Percentiles rank a stretch among this genome's conserved stretches.
These are phyloP conservation scores for Schrankia costaestrigalis DNA, from an alignment of 2,888 invertebrate genomes.

Conservation along the genomic window DNA sequence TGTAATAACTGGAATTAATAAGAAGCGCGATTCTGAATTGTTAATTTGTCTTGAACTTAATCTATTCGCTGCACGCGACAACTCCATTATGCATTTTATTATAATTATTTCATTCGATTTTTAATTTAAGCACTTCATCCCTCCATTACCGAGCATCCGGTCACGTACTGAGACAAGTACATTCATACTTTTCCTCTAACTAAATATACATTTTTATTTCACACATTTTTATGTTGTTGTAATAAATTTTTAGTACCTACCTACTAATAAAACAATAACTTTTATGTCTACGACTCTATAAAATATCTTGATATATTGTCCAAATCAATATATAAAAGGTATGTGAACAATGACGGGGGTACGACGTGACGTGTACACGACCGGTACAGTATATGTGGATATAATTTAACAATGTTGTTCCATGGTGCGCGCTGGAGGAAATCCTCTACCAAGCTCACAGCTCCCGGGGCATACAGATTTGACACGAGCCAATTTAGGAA, in stretches of 20 bases:
- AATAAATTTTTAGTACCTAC: too few species aligned
- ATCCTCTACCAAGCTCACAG: constrained; percentile 22
- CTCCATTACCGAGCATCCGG: too few species aligned
- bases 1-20: constrained; percentile 14
- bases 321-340: too few species aligned
- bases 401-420: constrained; percentile 15
- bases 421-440: constrained; percentile 14
- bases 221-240: too few species aligned
- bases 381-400: constrained; percentile 4
- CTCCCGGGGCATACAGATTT: constrained; percentile 10
- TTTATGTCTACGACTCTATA: too few species aligned
- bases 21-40: constrained; percentile 21
- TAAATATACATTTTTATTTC: too few species aligned
- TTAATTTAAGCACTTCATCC: constrained; percentile 5
- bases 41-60: constrained; percentile 25
- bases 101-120: constrained; percentile 22
- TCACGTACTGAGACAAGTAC: too few species aligned
- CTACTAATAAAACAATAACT: too few species aligned
- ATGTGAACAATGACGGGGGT: too few species aligned
- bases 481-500: constrained; percentile 11
- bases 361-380: too few species aligned
- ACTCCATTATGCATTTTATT: constrained; percentile 25
- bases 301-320: too few species aligned
- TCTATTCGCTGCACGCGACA: constrained; percentile 25
- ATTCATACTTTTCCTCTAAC: too few species aligned